Evolutionary conservation across 1,140 invertebrate genomes (phyloP), one percentile per base, ranked within the genome.

Genomic region (Goniozus legneri): DNA sequence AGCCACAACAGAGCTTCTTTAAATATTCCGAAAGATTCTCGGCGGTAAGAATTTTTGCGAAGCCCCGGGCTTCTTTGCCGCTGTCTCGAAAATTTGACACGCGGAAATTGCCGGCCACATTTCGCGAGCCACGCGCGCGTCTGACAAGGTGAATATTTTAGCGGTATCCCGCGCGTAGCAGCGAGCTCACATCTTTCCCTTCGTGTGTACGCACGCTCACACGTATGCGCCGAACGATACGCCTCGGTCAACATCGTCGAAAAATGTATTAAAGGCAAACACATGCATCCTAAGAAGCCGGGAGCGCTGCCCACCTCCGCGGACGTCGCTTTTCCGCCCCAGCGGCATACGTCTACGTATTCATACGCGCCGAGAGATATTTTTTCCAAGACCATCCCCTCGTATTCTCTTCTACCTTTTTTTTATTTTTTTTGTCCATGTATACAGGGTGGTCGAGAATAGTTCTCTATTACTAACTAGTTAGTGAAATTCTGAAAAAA

Each of bases 231-330:
- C 42, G 55, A 45, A 47, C 56, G 53, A 58, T 58, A 56, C 56
- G 53, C 50, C 50, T 59, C 56, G 60, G 59, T 63, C 60, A 63
- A 63, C 60, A 61, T 63, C 50, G 55, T 53, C 60, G 60, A 57
- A 60, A 64, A 64, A 64, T 64, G 53, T 64, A 64, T 64, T 62
- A 62, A 64, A 64, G 57, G 58, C 58, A 64, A 64, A 64, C 60
- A 64, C 54, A 64, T 64, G 60, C 58, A 64, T 64, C 57, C 47
- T 63, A 60, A 64, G 47, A 50, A 63, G 58, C 33, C 47, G 41
- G 45, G 32, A 27, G 10, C 4, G 4, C 24, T 6, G 4, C 24
- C 24, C 10, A 27, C 31, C 24, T 40, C 47, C 12, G 24, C 18
- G 36, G n/a, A 39, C 13, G 15, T 35, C 10, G 7, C 20, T 16